Evolutionary conservation across 2,797 vertebrate species (phyloP).

Genomic region (Remorina albescens): DNA sequence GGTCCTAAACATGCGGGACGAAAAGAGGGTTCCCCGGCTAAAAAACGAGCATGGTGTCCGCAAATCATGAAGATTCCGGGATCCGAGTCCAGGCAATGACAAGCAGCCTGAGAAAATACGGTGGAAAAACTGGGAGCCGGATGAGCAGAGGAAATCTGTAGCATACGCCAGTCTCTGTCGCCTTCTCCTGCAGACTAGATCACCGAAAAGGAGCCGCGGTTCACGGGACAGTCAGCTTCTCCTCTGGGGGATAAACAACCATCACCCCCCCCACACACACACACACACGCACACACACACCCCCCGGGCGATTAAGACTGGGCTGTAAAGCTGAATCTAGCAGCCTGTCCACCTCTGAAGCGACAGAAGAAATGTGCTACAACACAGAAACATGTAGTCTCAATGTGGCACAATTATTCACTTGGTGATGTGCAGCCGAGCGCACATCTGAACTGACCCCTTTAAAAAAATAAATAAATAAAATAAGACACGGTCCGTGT

Average conservation of each 20-base stretch:
- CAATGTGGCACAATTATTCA: constrained; percentile 29
- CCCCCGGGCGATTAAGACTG: constrained; percentile 14
- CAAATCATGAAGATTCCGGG: constrained; percentile 98
- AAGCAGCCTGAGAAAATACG: constrained; percentile 86
- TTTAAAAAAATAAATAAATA: no score
- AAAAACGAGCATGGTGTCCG: constrained; percentile 97
- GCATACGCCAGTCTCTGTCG: constrained; percentile 92
- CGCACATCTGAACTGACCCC: constrained; percentile 43
- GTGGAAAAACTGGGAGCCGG: constrained; percentile 81
- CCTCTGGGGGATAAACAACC: constrained; percentile 52
- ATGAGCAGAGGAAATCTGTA: constrained; percentile 87
- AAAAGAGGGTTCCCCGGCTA: constrained; percentile 95
- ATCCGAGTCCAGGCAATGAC: constrained; percentile 91
- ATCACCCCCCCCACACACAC: no score
- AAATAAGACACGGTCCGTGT: constrained; percentile 15
- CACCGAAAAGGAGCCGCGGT: constrained; percentile 46
- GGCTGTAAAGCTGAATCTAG: constrained; percentile 6
- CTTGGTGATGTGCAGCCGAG: constrained; percentile 53
- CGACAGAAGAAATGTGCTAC: neutral
- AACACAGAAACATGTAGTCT: constrained; percentile 45
- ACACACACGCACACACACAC: no score
- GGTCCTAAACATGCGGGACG: constrained; percentile 99
- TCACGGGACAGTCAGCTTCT: constrained; percentile 68
- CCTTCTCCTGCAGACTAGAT: constrained; percentile 63
- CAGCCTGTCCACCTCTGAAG: constrained; percentile 24